These are phyloP conservation scores for Brachystomella parvula DNA, from an alignment of 1,140 invertebrate species.

Conservation along the genomic window DNA sequence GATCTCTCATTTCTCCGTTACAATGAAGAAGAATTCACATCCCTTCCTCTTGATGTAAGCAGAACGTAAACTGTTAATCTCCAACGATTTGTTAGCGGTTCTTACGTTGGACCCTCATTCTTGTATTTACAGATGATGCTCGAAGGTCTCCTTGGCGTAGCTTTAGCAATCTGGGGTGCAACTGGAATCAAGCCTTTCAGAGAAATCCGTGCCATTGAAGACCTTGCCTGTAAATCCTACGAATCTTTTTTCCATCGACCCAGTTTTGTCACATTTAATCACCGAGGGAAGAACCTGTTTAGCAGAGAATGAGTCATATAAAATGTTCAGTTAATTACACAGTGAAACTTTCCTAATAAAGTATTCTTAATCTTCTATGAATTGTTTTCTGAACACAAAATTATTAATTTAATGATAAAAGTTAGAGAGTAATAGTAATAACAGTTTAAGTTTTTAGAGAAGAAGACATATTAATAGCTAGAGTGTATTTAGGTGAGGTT, in stretches of 20 bases:
- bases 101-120: neutral
- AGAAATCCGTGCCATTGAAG: conserved; percentile 35
- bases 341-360: too few species aligned
- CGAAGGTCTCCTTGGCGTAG: conserved; percentile 31
- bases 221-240: conserved; percentile 31
- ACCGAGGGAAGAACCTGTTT: conserved; percentile 35
- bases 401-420: too few species aligned
- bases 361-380: too few species aligned
- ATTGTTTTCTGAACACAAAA: too few species aligned
- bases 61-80: neutral
- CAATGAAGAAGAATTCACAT: conserved; percentile 34
- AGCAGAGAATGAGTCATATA: conserved; percentile 2
- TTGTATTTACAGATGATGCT: conserved; percentile 30
- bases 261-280: conserved; percentile 36
- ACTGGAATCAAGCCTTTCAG: conserved; percentile 35
- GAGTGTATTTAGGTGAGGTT: too few species aligned
- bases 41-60: conserved; percentile 29
- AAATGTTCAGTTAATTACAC: too few species aligned
- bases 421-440: too few species aligned
- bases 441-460: too few species aligned
- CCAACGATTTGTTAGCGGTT: neutral
- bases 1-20: conserved; percentile 31
- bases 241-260: conserved; percentile 33
- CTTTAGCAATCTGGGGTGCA: conserved; percentile 34
- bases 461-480: too few species aligned